Conservation (phyloP, 2,113 vertebrate species). For the Reinhardtius hippoglossoides region DNA sequence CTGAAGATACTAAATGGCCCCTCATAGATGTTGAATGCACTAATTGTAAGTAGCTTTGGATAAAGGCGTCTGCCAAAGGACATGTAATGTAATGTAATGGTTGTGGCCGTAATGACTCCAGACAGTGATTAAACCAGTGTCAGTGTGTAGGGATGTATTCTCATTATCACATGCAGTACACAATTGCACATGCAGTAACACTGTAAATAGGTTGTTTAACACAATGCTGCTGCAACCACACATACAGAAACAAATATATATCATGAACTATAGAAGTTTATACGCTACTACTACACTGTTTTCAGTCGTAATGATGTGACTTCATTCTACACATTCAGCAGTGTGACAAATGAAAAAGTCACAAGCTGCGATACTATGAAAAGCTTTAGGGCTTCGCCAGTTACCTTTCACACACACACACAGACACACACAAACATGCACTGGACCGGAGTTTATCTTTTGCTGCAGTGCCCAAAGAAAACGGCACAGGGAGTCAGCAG, state of each 20-base stretch:
- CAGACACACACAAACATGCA: neutral
- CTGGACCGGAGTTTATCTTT: conserved; percentile 14
- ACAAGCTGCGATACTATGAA: neutral
- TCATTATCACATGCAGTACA: no score
- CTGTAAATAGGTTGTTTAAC: neutral
- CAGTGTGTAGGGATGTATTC: neutral
- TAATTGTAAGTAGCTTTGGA: no score
- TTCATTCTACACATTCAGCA: neutral
- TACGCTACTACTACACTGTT: no score
- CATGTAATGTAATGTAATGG: no score
- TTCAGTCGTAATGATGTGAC: neutral
- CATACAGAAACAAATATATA: neutral
- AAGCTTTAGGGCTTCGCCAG: neutral
- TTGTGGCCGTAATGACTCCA: no score
- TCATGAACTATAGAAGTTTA: no score
- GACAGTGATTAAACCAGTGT: no score
- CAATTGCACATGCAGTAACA: neutral
- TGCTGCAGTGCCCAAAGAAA: conserved; percentile 26
- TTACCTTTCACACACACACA: conserved; percentile 29
- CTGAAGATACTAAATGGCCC: no score
- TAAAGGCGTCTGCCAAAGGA: no score
- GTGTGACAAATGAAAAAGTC: neutral
- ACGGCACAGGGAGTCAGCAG: conserved; percentile 30
- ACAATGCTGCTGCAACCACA: neutral
- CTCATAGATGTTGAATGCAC: no score